These are phyloP conservation scores for Rallus limicola DNA, from an alignment of 2,113 vertebrate species.

Conservation along the genomic window DNA sequence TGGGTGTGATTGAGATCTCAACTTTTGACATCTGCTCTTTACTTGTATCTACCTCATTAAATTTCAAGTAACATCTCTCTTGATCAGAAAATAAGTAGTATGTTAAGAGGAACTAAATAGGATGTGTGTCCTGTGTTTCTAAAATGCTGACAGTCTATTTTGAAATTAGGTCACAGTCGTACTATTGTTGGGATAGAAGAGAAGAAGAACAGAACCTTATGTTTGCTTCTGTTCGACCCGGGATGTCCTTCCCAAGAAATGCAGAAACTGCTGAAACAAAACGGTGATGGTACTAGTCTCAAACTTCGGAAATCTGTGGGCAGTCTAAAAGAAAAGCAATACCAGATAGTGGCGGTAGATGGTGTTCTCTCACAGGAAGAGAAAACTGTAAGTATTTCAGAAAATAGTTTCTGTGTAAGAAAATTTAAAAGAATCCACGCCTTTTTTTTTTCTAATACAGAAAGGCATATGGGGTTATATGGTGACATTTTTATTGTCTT, in stretches of 20 bases:
- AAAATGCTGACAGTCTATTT: neutral
- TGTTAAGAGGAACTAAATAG: neutral
- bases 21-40: neutral
- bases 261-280: constrained; percentile 81
- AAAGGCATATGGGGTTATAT: neutral
- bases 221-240: constrained; percentile 89
- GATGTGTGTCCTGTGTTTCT: neutral
- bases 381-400: constrained; percentile 80
- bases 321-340: constrained; percentile 89
- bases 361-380: constrained; percentile 85
- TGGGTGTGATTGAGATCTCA: neutral
- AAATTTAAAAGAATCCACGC: neutral
- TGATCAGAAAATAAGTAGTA: neutral
- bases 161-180: constrained; percentile 87
- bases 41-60: neutral
- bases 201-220: constrained; percentile 84
- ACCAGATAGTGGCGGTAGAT: constrained; percentile 88
- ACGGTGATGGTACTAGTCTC: constrained; percentile 60
- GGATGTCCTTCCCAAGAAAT: constrained; percentile 80
- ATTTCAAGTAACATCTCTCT: neutral
- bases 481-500: neutral
- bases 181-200: constrained; percentile 91
- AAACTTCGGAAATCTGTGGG: constrained; percentile 77
- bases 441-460: neutral
- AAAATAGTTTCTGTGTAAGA: neutral